Evolutionary conservation across 2,888 invertebrate genomes (phyloP), one percentile per base, ranked within the genome.

Genomic region (Eurois occulta): DNA sequence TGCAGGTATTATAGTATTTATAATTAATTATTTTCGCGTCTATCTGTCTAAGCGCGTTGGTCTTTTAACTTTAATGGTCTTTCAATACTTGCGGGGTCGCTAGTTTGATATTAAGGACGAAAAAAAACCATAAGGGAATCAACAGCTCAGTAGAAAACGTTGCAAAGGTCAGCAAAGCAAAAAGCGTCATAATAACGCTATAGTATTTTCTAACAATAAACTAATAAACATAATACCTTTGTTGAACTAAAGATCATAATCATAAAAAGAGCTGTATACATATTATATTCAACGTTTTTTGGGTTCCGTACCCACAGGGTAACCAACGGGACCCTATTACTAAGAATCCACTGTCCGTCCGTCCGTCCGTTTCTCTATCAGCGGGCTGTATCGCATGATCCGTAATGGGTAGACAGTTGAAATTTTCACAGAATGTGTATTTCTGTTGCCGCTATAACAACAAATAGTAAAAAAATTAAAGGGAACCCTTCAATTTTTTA

Each of bases 231-330:
- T 7, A 21, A 46, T 38, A 21, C n/a, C 7, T 35, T 35, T 38
- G 10, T 28, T 28, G 7, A 28, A 16, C n/a, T 24, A 24, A 48
- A 41, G 11, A 28, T 28, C 13, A 21, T 16, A 28, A 65, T 35
- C 18, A n/a, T n/a, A 46, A 35, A 60, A 35, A 65, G 21, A 72
- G 46, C n/a, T 71, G n/a, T 28, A 18, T n/a, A 70, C n/a, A n/a
- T n/a, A n/a, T n/a, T n/a, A n/a, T 21, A 21, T 43, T n/a, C 6
- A 43, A 13, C 6, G 11, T 58, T 58, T 32, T 11, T 41, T 10
- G 41, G 41, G 41, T 41, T 41, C 41, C 41, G 41, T 41, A 38
- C 10, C 38, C 38, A 10, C 38, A 38, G 10, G 41, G 41, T n/a
- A n/a, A n/a, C n/a, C n/a, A n/a, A n/a, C n/a, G n/a, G n/a, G n/a